Evolutionary conservation across 2,888 invertebrate species (phyloP).

Genomic region (Volucella zonaria): DNA sequence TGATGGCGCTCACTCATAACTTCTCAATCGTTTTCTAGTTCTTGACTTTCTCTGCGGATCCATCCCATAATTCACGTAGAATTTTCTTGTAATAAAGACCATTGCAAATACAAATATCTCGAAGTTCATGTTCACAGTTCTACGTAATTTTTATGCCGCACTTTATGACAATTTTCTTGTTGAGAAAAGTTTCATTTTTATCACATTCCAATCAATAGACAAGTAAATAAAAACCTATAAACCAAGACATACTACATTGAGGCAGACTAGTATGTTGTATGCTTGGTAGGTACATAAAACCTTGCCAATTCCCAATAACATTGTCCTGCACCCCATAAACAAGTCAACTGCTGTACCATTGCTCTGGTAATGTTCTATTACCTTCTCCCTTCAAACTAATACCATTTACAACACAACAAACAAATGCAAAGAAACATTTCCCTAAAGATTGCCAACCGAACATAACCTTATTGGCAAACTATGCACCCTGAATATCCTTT

Average conservation of each 20-base stretch:
- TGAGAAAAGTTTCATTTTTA: neutral
- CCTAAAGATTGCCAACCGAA: constrained; percentile 20
- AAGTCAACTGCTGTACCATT: constrained; percentile 50
- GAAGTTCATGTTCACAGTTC: neutral
- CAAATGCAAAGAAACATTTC: constrained; percentile 14
- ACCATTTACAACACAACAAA: neutral
- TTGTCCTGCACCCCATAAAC: constrained; percentile 44
- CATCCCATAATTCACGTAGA: no score
- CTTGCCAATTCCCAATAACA: constrained; percentile 47
- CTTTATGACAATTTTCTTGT: neutral
- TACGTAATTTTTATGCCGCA: constrained; percentile 1
- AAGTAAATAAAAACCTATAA: constrained; percentile 32
- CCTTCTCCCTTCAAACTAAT: no score
- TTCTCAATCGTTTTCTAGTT: no score
- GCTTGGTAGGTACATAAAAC: constrained; percentile 32
- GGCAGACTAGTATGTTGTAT: neutral
- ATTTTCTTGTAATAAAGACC: no score
- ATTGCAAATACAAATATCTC: neutral
- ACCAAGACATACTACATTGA: constrained; percentile 3
- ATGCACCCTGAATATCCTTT: constrained; percentile 5
- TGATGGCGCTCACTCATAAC: no score
- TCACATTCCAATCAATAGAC: constrained; percentile 25
- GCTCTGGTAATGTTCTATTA: constrained; percentile 1
- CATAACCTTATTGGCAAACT: constrained; percentile 30
- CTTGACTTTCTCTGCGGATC: no score